Percentiles rank a stretch among this genome's conserved stretches.
Evolutionary conservation across 2,797 vertebrate genomes (phyloP).

Genomic region (Oryzias dopingdopingensis): DNA sequence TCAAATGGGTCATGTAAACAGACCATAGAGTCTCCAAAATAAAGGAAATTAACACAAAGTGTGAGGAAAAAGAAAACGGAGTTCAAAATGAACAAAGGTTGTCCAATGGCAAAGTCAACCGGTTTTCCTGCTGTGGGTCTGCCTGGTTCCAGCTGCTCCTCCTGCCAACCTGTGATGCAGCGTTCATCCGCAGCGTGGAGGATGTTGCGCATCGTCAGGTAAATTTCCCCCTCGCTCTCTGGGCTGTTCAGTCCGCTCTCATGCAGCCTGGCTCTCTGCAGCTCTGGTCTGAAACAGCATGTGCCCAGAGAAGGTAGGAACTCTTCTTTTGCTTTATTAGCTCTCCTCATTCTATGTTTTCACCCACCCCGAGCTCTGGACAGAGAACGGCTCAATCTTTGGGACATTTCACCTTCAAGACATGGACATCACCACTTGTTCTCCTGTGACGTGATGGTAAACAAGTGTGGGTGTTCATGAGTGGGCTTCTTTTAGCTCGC

Average conservation of each 20-base stretch:
- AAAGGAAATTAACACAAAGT: no score
- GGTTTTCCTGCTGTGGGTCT: neutral
- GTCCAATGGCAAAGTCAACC: no score
- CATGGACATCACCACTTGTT: no score
- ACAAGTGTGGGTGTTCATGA: no score
- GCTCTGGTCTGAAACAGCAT: constrained; percentile 48
- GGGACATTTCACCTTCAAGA: no score
- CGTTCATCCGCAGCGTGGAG: constrained; percentile 20
- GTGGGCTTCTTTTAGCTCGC: no score
- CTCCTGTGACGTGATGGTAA: no score
- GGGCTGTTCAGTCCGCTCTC: constrained; percentile 21
- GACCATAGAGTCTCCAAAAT: no score
- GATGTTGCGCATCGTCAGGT: constrained; percentile 41
- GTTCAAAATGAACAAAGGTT: no score
- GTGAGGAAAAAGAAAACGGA: no score
- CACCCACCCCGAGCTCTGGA: neutral
- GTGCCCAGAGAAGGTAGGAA: constrained; percentile 64
- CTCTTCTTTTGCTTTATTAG: constrained; percentile 10
- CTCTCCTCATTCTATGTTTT: constrained; percentile 13
- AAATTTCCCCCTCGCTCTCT: constrained; percentile 20
- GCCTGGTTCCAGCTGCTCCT: constrained; percentile 6
- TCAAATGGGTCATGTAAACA: no score
- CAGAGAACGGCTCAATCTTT: neutral
- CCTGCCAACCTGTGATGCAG: constrained; percentile 27
- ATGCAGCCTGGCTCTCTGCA: constrained; percentile 16